A percentile compares a stretch with the other conserved stretches of the same genome.
Evolutionary conservation across 2,113 vertebrate genomes (phyloP).

Genomic region (Cheilinus undulatus): DNA sequence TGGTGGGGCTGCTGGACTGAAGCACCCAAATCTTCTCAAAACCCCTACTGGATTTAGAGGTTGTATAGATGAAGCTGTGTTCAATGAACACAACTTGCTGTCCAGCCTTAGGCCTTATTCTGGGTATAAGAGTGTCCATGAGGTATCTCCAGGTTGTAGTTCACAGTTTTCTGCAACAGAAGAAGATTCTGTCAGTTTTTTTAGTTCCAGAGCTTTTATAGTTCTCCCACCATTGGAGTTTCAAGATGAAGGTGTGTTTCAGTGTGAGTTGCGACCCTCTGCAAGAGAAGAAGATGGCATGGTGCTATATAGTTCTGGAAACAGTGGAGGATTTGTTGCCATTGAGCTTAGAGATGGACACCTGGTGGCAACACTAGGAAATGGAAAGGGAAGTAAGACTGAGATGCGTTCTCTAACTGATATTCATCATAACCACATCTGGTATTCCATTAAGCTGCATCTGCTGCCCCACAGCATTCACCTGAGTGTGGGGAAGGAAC

Average conservation of each 20-base stretch:
- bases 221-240: slow-evolving; percentile 85
- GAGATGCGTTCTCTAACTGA: slow-evolving; percentile 78
- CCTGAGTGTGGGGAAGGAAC: slow-evolving; percentile 84
- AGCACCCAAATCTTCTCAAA: slow-evolving; percentile 74
- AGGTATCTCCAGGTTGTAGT: slow-evolving; percentile 89
- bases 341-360: slow-evolving; percentile 86
- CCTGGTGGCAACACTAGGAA: slow-evolving; percentile 82
- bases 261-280: slow-evolving; percentile 84
- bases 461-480: slow-evolving; percentile 80
- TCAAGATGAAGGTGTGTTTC: slow-evolving; percentile 75
- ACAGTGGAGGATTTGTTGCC: slow-evolving; percentile 83
- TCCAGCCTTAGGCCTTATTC: slow-evolving; percentile 84
- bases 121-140: slow-evolving; percentile 85
- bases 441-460: slow-evolving; percentile 85
- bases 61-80: slow-evolving; percentile 86
- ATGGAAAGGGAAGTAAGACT: slow-evolving; percentile 68
- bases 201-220: slow-evolving; percentile 89
- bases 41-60: slow-evolving; percentile 81
- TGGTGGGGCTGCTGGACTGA: slow-evolving; percentile 81
- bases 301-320: slow-evolving; percentile 86
- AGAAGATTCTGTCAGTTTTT: slow-evolving; percentile 88
- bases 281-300: slow-evolving; percentile 79
- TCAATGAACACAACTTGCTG: slow-evolving; percentile 87
- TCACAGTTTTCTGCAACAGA: slow-evolving; percentile 89
- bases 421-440: slow-evolving; percentile 80